A percentile compares a stretch with the other conserved stretches of the same genome.
phyloP scores from a whole-genome alignment of 2,797 vertebrate genomes.

The Mormyrops boulengeri region DNA sequence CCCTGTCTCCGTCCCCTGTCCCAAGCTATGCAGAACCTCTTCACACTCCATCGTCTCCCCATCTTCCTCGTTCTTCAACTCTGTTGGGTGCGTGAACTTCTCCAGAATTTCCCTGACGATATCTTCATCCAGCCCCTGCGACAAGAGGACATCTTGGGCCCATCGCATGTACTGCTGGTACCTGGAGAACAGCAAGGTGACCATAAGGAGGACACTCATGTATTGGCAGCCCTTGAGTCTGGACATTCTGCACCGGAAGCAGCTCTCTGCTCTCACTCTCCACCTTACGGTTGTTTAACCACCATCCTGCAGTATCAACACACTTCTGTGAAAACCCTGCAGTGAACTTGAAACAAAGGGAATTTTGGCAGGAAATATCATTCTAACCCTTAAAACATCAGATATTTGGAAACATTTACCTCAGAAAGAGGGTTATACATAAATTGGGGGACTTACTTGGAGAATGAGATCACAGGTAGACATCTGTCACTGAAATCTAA shows the following conservation, averaged over 20 bases:
- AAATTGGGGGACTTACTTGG: conserved; percentile 65
- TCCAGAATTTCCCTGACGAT: conserved; percentile 48
- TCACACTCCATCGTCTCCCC: neutral
- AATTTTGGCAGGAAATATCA: neutral
- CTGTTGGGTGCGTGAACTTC: conserved; percentile 56
- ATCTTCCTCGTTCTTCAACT: conserved; percentile 33
- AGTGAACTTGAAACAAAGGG: neutral
- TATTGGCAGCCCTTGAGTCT: neutral
- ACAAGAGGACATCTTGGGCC: conserved; percentile 58
- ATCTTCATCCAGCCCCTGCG: conserved; percentile 64
- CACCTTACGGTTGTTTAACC: neutral
- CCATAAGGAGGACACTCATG: neutral
- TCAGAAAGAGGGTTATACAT: neutral
- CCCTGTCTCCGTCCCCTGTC: neutral
- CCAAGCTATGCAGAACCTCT: neutral
- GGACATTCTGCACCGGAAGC: neutral
- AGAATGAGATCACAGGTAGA: conserved; percentile 70
- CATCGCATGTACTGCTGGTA: conserved; percentile 65
- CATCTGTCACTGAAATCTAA: conserved; percentile 47
- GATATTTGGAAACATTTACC: neutral
- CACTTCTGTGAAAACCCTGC: neutral
- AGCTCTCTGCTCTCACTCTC: neutral
- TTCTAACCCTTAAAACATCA: neutral
- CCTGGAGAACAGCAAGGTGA: conserved; percentile 46
- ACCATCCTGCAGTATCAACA: neutral